A percentile compares a stretch with the other conserved stretches of the same genome.
phyloP scores from a whole-genome alignment of 2,113 vertebrate genomes.

The Cranoglanis bouderius region DNA sequence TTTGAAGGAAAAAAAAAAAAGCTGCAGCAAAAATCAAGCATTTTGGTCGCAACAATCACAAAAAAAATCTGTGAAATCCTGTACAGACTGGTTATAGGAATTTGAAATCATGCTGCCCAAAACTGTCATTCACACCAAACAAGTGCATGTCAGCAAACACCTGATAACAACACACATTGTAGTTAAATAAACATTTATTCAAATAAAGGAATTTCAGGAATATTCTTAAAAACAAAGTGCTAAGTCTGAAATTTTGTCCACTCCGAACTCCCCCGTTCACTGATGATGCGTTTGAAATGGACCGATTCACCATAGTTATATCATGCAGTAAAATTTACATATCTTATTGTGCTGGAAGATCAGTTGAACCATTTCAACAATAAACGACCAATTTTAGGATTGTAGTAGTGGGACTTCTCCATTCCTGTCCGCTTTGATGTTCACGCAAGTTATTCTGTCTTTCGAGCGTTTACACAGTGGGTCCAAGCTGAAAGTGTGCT shows the following conservation, averaged over 20 bases:
- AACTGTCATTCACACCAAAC: neutral
- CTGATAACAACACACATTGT: neutral
- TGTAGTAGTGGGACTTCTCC: neutral
- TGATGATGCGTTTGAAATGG: neutral
- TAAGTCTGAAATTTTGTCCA: neutral
- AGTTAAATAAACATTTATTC: constrained; percentile 19
- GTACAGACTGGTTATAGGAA: neutral
- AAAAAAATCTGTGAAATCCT: no score
- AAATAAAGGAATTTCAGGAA: neutral
- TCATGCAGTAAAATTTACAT: neutral
- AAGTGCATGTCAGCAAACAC: neutral
- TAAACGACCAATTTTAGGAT: neutral
- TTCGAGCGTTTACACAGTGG: constrained; percentile 4
- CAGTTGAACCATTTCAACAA: neutral
- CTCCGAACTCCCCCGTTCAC: neutral
- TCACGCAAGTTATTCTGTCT: constrained; percentile 52
- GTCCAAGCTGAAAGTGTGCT: constrained; percentile 63
- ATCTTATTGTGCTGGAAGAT: neutral
- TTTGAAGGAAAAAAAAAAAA: no score
- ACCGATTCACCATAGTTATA: neutral
- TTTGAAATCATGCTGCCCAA: neutral
- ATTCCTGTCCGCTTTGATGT: constrained; percentile 11
- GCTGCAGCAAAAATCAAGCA: no score
- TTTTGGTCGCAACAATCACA: no score
- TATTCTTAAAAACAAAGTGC: constrained; percentile 9